These are phyloP conservation scores for Geotrupes spiniger DNA, from an alignment of 2,888 invertebrate species.

Conservation along the genomic window DNA sequence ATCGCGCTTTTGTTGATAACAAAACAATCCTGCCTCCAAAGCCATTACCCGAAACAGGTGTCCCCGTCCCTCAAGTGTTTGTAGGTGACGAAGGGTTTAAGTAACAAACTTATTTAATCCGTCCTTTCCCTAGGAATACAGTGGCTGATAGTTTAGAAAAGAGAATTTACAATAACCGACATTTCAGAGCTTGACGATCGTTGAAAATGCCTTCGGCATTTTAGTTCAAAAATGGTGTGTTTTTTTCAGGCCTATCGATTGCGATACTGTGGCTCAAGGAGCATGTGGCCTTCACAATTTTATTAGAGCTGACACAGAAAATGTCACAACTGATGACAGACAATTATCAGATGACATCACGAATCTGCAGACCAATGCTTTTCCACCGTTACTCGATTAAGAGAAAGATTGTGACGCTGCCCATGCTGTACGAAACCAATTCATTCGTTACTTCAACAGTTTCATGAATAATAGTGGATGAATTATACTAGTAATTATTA, in stretches of 20 bases:
- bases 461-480: no score
- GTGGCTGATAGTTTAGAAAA: no score
- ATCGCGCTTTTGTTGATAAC: no score
- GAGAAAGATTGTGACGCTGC: no score
- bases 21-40: slow-evolving; percentile 7
- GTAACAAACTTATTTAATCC: slow-evolving; percentile 24
- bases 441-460: no score
- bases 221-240: slow-evolving; percentile 29
- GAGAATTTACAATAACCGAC: slow-evolving; percentile 26
- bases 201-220: slow-evolving; percentile 33
- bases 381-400: no score
- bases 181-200: slow-evolving; percentile 27
- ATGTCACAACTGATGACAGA: no score
- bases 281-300: slow-evolving; percentile 29
- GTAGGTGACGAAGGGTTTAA: slow-evolving; percentile 13
- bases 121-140: slow-evolving; percentile 30
- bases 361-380: no score
- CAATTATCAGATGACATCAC: no score
- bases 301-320: no score
- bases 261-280: slow-evolving; percentile 25
- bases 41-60: slow-evolving; percentile 12
- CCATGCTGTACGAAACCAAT: no score
- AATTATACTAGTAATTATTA: no score
- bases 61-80: slow-evolving; percentile 8
- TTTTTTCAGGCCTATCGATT: slow-evolving; percentile 28